Base-by-base conservation (phyloP, 2,113 vertebrate species). In the Psammodynastes pulverulentus region DNA sequence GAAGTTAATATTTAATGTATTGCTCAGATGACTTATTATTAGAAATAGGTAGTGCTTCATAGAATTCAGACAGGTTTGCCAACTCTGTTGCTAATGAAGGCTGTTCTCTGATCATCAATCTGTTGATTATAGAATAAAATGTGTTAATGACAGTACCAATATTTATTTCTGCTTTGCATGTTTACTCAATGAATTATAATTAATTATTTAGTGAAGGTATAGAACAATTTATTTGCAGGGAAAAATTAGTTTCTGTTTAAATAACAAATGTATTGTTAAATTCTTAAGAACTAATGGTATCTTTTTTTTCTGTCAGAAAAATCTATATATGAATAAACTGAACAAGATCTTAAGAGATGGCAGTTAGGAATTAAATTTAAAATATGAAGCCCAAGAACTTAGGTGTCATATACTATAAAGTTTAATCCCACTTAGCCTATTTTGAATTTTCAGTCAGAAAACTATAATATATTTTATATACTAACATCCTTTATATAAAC, bases 81-180 rank as follows among this genome's bases (percentile, higher is more conserved):
- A 56, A 49, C 9, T 84, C 43, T 79, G 51, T 34, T 87, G 43
- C 24, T 49, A 84, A 0, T 92, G 89, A 93, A 90, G 54, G 87
- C 19, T 39, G n/a, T 48, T 88, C 23, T 54, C n/a, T 45, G 84
- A 49, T 86, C 34, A 46, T 84, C 91, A 92, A 90, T 45, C 79
- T 84, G 19, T 53, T 89, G 45, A 4, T 62, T 90, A 8, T 52
- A 9, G 10, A 86, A 53, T 53, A 88, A 53, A 52, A 87, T 87
- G 48, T 84, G 12, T 56, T 84, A 91, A 19, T 51, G 23, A 46
- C 24, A 43, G 21, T 91, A 52, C 7, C 46, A 51, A 8, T 26
- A 49, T 62, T 91, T 21, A 54, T 79, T 93, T 12, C 4, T 26
- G 1, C 51, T 94, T 90, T 21, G 67, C 95, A 95, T 67, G 45